phyloP scores from a whole-genome alignment of 1,140 invertebrate genomes.

The Mercenaria mercenaria region DNA sequence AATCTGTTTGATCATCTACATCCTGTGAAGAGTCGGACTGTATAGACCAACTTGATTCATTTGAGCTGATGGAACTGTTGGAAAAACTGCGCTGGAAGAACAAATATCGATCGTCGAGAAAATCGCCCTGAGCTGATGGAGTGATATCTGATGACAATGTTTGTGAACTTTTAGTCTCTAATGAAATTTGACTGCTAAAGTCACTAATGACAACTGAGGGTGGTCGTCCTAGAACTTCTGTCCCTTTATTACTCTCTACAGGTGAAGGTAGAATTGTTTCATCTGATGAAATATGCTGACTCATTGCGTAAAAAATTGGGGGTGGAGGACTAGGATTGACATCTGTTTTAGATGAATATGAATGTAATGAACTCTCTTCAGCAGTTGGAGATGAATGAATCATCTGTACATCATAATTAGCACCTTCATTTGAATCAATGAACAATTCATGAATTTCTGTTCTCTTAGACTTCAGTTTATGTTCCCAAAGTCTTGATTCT shows the following conservation, averaged over 20 bases:
- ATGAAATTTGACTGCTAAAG: slow-evolving; percentile 56
- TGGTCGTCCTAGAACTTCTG: neutral
- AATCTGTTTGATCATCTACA: slow-evolving; percentile 38
- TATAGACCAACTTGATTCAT: slow-evolving; percentile 45
- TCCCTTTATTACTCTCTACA: neutral
- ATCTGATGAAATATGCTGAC: neutral
- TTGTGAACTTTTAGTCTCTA: slow-evolving; percentile 1
- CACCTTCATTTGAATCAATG: neutral
- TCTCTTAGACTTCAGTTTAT: neutral
- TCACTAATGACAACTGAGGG: slow-evolving; percentile 71
- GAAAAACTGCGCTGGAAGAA: slow-evolving; percentile 50
- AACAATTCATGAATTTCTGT: neutral
- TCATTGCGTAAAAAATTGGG: neutral
- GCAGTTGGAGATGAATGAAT: neutral
- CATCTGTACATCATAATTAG: neutral
- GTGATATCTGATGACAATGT: neutral
- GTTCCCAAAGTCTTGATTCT: neutral
- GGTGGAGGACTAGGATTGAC: neutral
- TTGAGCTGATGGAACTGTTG: slow-evolving; percentile 54
- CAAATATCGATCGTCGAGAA: slow-evolving; percentile 13
- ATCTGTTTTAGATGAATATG: neutral
- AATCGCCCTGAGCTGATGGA: neutral
- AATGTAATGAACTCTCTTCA: slow-evolving; percentile 2
- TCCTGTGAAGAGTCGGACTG: slow-evolving; percentile 66
- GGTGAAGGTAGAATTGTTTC: neutral